Percentiles rank a stretch among this genome's conserved stretches.
phyloP scores from a whole-genome alignment of 2,113 vertebrate species.

The Aphyosemion australe region DNA sequence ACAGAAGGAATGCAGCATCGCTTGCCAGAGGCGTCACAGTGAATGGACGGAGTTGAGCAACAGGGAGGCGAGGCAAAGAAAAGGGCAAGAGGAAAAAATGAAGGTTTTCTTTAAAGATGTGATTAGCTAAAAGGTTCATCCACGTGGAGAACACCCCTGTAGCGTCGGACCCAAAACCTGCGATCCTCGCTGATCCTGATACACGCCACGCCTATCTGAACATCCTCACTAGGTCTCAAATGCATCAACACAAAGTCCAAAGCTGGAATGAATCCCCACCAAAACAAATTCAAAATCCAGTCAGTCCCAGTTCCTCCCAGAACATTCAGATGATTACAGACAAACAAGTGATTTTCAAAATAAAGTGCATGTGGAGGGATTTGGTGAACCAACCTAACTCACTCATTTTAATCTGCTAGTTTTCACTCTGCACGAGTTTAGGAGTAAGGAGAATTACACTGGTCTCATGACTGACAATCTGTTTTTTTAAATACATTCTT shows the following conservation, averaged over 20 bases:
- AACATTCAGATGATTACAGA: not conserved
- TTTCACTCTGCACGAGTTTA: constrained; percentile 47
- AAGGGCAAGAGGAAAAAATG: constrained; percentile 16
- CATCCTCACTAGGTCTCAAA: constrained; percentile 35
- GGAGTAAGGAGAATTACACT: constrained; percentile 67
- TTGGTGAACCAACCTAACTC: constrained; percentile 27
- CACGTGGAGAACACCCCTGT: constrained; percentile 16
- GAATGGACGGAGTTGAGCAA: constrained; percentile 59
- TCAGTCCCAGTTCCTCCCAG: constrained; percentile 11
- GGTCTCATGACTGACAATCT: constrained; percentile 79
- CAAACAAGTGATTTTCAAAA: not conserved
- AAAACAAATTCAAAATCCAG: not conserved
- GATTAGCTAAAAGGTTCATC: constrained; percentile 1
- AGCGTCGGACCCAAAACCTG: constrained; percentile 15
- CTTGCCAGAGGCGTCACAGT: constrained; percentile 71
- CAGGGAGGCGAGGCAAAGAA: not conserved
- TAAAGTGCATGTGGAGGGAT: not conserved
- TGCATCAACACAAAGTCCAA: constrained; percentile 8
- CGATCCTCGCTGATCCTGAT: constrained; percentile 26
- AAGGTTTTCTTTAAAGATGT: not conserved
- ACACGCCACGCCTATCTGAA: constrained; percentile 37
- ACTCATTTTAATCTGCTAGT: constrained; percentile 66
- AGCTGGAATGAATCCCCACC: constrained; percentile 7
- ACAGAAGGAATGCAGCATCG: constrained; percentile 67
- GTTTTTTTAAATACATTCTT: constrained; percentile 49